Percentiles rank a stretch among this genome's conserved stretches.
These are phyloP conservation scores for Sminthurides bifidus DNA, from an alignment of 1,140 invertebrate genomes.

Conservation along the genomic window DNA sequence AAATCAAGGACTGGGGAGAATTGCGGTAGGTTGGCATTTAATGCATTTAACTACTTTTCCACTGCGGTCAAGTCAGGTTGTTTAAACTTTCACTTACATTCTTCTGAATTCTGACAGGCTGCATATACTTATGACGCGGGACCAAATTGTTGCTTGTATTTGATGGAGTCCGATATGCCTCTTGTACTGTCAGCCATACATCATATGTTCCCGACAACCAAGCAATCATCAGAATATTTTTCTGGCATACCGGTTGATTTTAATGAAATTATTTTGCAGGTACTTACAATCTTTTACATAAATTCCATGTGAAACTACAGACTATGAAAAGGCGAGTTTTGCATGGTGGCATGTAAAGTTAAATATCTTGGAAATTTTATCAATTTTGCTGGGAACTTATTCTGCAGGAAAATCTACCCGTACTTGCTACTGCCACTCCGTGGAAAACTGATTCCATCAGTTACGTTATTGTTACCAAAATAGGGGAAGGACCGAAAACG, in stretches of 20 bases:
- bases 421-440: constrained; percentile 38
- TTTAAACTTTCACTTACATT: constrained; percentile 26
- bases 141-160: constrained; percentile 85
- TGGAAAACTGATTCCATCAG: constrained; percentile 50
- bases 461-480: constrained; percentile 70
- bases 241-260: constrained; percentile 41
- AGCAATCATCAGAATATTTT: constrained; percentile 42
- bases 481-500: constrained; percentile 54
- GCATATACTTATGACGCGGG: constrained; percentile 97
- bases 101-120: constrained; percentile 43
- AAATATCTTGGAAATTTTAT: background rate
- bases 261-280: background rate
- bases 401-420: constrained; percentile 39
- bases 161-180: constrained; percentile 62
- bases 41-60: background rate
- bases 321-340: background rate
- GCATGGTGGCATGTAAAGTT: background rate
- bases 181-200: constrained; percentile 52
- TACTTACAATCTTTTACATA: background rate
- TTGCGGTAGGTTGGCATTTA: constrained; percentile 44
- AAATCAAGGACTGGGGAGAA: constrained; percentile 51
- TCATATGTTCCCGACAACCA: constrained; percentile 54
- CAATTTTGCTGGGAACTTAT: constrained; percentile 24
- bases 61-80: background rate
- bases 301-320: background rate